Conservation (phyloP, 2,113 vertebrate species). For the Thermophis baileyi region DNA sequence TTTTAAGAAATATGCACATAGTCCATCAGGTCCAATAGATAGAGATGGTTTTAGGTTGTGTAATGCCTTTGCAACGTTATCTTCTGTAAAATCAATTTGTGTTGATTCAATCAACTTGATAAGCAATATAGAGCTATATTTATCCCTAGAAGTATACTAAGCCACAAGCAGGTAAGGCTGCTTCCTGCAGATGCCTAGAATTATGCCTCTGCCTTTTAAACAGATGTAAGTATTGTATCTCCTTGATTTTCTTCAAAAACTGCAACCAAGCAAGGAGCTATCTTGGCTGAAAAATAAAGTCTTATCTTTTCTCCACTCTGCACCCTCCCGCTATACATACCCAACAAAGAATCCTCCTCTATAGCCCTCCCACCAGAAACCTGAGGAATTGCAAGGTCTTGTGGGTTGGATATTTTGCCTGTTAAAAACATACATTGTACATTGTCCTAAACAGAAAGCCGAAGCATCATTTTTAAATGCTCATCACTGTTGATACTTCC, state of each 20-base stretch:
- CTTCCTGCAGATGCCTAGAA: not conserved
- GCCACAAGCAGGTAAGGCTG: not conserved
- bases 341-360: conserved; percentile 31
- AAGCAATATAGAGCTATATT: not conserved
- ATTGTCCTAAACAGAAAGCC: conserved; percentile 67
- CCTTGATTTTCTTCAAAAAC: conserved; percentile 31
- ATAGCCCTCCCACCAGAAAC: conserved; percentile 55
- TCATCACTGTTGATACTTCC: conserved; percentile 70
- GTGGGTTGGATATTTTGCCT: conserved; percentile 59
- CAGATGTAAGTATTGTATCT: not conserved
- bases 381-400: conserved; percentile 50
- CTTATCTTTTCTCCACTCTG: conserved; percentile 22
- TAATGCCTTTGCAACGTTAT: no score
- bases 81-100: no score
- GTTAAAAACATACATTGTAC: conserved; percentile 60
- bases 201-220: conserved; percentile 1
- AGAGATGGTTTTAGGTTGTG: no score
- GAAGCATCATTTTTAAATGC: conserved; percentile 69
- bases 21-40: no score
- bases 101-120: no score
- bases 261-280: conserved; percentile 29
- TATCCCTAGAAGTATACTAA: not conserved
- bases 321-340: not conserved
- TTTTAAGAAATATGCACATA: no score
- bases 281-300: not conserved